Base-by-base conservation (phyloP, 1,140 invertebrate species). In the Pseudomyrmex gracilis region DNA sequence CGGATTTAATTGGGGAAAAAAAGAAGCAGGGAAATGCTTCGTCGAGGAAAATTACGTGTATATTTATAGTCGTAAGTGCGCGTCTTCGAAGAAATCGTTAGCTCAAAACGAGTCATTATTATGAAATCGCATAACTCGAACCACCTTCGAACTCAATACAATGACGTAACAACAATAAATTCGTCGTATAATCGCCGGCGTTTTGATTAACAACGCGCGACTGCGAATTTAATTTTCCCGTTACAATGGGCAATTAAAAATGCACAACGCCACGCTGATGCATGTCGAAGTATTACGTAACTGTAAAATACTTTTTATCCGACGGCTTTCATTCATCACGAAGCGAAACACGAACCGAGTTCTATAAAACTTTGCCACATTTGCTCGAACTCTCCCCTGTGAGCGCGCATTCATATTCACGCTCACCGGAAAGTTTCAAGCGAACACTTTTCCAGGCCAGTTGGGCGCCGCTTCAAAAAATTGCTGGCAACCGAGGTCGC, bases 1-100 rank as follows among this genome's bases (percentile, higher is more conserved):
- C 67, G 82, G 84, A 78, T 89, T 89, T 89, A 89, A 89, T 89
- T 89, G 84, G 57, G 57, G 51, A 78, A 68, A 51, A 60, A 57
- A 78, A 68, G 57, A 60, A 57, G 70, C 17, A 49, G 61, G 74
- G 34, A 73, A 82, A 73, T 49, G 71, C 17, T 55, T 66, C 34
- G 17, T 15, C 43, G 61, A 53, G 76, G 63, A 73, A 86, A 86
- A 82, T 86, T 66, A 20, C 24, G 20, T 77, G 43, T 82, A 34
- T 34, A 85, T 86, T 86, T 85, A 86, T 73, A 74, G 47, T n/a
- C 4, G 5, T 45, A 15, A 68, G 45, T 17, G 17, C n/a, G 13
- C 5, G 22, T 7, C 2, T 12, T 47, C 60, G 9, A 51, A 17
- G 9, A 67, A 67, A 67, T 73, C 10, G 73, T 60, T 47, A 51